These are phyloP conservation scores for Phortica variegata DNA, from an alignment of 1,140 invertebrate genomes.

Conservation along the genomic window DNA sequence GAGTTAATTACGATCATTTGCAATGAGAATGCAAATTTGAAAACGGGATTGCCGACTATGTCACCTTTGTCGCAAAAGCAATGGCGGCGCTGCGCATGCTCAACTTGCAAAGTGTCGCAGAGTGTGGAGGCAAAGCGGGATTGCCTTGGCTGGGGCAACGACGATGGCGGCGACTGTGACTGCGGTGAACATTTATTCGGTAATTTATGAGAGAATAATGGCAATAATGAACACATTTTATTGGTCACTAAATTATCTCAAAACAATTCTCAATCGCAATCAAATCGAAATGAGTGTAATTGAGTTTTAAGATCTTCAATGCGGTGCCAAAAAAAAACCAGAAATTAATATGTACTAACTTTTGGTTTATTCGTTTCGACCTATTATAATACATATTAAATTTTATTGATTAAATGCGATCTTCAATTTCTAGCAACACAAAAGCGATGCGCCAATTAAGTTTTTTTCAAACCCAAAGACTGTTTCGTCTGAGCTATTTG, in stretches of 20 bases:
- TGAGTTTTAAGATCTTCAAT: no score
- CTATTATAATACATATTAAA: no score
- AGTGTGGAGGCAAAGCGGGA: conserved; percentile 7
- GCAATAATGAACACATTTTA: conserved; percentile 55
- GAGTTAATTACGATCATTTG: conserved; percentile 37
- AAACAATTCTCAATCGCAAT: conserved; percentile 32
- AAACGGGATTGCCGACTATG: conserved; percentile 52
- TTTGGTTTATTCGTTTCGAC: no score
- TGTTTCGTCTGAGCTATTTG: no score
- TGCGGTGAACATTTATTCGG: conserved; percentile 37
- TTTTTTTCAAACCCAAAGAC: no score
- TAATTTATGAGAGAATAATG: conserved; percentile 52
- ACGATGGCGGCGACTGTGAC: background rate
- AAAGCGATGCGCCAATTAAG: no score
- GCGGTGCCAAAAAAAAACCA: no score
- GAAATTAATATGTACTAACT: no score
- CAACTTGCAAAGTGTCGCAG: conserved; percentile 4
- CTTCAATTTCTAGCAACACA: no score
- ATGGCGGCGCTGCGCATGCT: conserved; percentile 11
- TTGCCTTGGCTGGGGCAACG: conserved; percentile 17
- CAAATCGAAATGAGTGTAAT: conserved; percentile 31
- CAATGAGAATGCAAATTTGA: conserved; percentile 37
- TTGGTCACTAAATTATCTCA: conserved; percentile 41
- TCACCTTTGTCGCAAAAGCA: conserved; percentile 15
- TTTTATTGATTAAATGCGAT: no score